Evolutionary conservation across 2,113 vertebrate species (phyloP).

Genomic region (Turnix velox): DNA sequence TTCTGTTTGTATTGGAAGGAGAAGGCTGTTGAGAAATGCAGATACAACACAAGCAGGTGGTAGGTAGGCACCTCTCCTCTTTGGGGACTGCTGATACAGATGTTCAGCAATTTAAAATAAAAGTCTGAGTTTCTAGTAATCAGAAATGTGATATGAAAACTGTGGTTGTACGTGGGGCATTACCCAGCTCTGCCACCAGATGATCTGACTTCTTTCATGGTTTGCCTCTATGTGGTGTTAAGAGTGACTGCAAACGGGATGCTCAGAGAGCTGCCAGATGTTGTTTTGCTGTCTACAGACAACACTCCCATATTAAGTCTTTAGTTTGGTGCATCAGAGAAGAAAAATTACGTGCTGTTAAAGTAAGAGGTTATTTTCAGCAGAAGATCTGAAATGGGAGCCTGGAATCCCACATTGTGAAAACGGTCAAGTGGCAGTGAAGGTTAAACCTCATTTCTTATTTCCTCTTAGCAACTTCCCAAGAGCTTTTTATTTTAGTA

Average conservation of each 20-base stretch:
- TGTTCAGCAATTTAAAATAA: background rate
- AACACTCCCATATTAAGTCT: background rate
- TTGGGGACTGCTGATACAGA: background rate
- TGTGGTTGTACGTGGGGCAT: background rate
- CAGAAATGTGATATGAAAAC: background rate
- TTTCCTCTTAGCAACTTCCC: background rate
- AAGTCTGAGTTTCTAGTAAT: background rate
- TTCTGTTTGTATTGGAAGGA: background rate
- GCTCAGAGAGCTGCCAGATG: background rate
- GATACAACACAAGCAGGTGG: background rate
- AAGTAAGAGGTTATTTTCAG: constrained; percentile 7
- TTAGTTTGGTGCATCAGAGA: background rate
- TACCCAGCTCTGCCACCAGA: background rate
- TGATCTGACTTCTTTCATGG: background rate
- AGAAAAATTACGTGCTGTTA: background rate
- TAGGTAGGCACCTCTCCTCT: background rate
- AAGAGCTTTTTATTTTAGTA: background rate
- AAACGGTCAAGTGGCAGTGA: background rate
- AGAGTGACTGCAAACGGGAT: background rate
- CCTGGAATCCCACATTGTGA: background rate
- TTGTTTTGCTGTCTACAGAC: constrained; percentile 26
- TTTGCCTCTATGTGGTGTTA: background rate
- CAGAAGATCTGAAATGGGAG: background rate
- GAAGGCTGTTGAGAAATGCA: background rate
- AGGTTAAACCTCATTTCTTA: background rate